These are phyloP conservation scores for Poecilia picta DNA, from an alignment of 2,797 vertebrate genomes.

Conservation along the genomic window DNA sequence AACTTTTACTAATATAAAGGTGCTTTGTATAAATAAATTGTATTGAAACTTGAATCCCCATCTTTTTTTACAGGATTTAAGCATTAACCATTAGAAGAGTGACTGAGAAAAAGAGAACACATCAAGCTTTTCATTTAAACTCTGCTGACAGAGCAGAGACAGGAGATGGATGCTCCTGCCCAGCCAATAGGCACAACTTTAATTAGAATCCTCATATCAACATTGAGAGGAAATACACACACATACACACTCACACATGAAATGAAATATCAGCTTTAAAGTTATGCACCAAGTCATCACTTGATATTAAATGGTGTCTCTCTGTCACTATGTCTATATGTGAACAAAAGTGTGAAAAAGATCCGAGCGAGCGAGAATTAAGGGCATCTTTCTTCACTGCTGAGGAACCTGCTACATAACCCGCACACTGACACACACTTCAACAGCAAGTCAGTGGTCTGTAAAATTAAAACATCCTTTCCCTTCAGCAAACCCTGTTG, in stretches of 20 bases:
- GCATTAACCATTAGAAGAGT: conserved; percentile 68
- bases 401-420: conserved; percentile 52
- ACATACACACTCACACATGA: conserved; percentile 1
- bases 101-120: conserved; percentile 58
- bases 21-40: not conserved
- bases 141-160: conserved; percentile 57
- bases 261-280: conserved; percentile 18
- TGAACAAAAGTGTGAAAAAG: conserved; percentile 5
- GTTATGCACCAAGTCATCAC: conserved; percentile 21
- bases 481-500: conserved; percentile 70
- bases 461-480: conserved; percentile 84
- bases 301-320: conserved; percentile 15
- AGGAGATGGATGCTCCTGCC: conserved; percentile 75
- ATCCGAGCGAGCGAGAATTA: not conserved
- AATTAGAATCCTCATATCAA: conserved; percentile 76
- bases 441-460: conserved; percentile 77
- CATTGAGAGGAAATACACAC: conserved; percentile 44
- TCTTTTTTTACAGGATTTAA: conserved; percentile 51
- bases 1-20: not conserved
- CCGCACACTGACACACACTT: conserved; percentile 62
- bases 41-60: not conserved
- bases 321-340: conserved; percentile 12
- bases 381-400: conserved; percentile 46
- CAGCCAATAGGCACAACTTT: conserved; percentile 71
- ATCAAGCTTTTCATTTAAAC: conserved; percentile 73